Base-by-base conservation (phyloP, 2,113 vertebrate species). In the Psephotus haematonotus region DNA sequence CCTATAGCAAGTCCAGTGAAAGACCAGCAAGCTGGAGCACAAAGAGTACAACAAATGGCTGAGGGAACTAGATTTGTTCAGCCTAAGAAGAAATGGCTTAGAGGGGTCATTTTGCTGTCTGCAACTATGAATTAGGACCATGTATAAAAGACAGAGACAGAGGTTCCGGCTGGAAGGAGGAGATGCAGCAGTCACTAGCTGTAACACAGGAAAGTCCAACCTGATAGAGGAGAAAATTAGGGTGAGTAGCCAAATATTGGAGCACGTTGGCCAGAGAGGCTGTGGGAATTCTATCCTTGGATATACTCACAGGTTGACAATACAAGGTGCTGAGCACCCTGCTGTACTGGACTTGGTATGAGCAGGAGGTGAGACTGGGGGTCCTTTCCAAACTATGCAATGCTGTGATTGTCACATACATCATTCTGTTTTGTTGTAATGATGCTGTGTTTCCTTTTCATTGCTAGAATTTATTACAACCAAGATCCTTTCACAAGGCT, bases 11-110 rank as follows among this genome's bases (percentile, higher is more conserved):
- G 27, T 35, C 12, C 62, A 75, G 35, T 20, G n/a, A 70, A 59
- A 85, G 33, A 52, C 3, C 39, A 41, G 24, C 33, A 43, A 39
- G 15, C 6, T 75, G 43, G 47, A 89, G 16, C 11, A 81, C n/a
- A 52, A 0, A 44, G 23, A 47, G 4, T 18, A 80, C 22, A 81
- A 52, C 6, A 13, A 81, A 35, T 0, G 2, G 28, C 59, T 76
- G 39, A 64, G 25, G n/a, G 20, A 74, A 41, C 25, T 16, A 22
- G 8, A 2, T 49, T 83, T 59, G 13, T 29, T 87, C 29, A 35
- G 27, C 46, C 33, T 49, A 52, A 24, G 53, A 82, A 87, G 37
- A 46, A 22, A 49, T 12, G 23, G 35, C 28, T 0, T 0, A 80
- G 23, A 8, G 7, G 8, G 1, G 37, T 47, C 16, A 17, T 64